These are phyloP conservation scores for Diabrotica undecimpunctata DNA, from an alignment of 1,140 invertebrate genomes.

Conservation along the genomic window DNA sequence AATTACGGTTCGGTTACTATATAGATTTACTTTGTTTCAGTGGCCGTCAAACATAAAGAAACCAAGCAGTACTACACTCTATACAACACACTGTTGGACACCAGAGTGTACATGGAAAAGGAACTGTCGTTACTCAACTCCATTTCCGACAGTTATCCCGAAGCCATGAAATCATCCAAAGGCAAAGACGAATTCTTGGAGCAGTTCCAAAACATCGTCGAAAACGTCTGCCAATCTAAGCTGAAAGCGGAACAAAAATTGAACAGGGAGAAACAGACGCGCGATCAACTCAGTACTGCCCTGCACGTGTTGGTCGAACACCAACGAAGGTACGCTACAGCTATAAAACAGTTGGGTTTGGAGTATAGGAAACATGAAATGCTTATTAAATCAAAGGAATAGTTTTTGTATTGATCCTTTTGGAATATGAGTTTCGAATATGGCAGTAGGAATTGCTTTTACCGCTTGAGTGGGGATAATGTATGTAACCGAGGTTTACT, in stretches of 20 bases:
- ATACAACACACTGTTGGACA: constrained; percentile 94
- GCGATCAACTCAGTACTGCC: constrained; percentile 67
- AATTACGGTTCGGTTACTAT: no score
- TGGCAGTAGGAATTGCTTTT: no score
- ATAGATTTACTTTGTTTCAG: no score
- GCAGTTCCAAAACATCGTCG: constrained; percentile 84
- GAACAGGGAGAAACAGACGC: constrained; percentile 67
- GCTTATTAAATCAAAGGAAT: constrained; percentile 31
- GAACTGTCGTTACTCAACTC: constrained; percentile 90
- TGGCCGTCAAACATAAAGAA: constrained; percentile 90
- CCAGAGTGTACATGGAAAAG: constrained; percentile 85
- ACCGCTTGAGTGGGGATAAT: no score
- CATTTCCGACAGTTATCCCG: constrained; percentile 87
- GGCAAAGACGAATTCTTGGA: constrained; percentile 82
- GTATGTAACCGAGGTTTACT: no score
- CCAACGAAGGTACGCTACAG: constrained; percentile 78
- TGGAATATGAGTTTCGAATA: no score
- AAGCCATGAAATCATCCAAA: constrained; percentile 66
- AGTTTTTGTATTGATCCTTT: no score
- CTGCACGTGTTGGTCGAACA: constrained; percentile 73
- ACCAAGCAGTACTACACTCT: constrained; percentile 96
- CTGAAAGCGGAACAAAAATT: constrained; percentile 64
- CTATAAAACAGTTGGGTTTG: constrained; percentile 75
- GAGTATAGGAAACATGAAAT: constrained; percentile 68
- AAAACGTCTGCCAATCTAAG: constrained; percentile 78